Base-by-base conservation (phyloP, 2,797 vertebrate genomes). In the Acanthurus tractus region DNA sequence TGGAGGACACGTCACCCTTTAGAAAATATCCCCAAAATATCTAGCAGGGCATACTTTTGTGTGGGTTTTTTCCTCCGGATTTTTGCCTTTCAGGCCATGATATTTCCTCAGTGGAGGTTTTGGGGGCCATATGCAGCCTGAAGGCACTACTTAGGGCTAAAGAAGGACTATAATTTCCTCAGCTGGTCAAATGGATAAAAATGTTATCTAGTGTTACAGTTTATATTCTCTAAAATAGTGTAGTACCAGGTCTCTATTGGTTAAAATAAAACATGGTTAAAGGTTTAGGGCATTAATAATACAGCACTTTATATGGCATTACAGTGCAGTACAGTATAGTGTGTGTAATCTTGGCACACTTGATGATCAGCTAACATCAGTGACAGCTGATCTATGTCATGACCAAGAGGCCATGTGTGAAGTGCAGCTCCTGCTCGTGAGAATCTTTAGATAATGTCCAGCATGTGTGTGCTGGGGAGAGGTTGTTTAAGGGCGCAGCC, bases 401-500 rank as follows among this genome's bases (percentile, higher is more conserved):
- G 53, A 66, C 29, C 29, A 34, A 34, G 29, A 67, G 56, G 38
- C 4, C 50, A 4, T 18, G 69, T 44, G 23, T 70, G 15, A 42
- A 72, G 44, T 13, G 0, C n/a, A 45, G 11, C n/a, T 42, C 56
- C 64, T 20, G 54, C 18, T 65, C 17, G 6, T 49, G 38, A 48
- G 1, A 54, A 53, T 49, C 56, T 55, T 54, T 23, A 42, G 34
- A 56, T 69, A 50, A 69, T 29, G 49, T 34, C 23, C 40, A 50
- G 4, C 18, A 13, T 12, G 63, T 38, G 49, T 44, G 54, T 13
- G 63, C 29, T 22, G 57, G 40, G 20, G n/a, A 74, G 44, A 66
- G 67, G 79, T 63, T 9, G 2, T 54, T 42, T 73, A 25, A 79
- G 82, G 82, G 74, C 64, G 58, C 34, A 42, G 34, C 6, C 63